Conservation (phyloP, 2,888 invertebrate genomes). For the Paralinhomoeus sp. region DNA sequence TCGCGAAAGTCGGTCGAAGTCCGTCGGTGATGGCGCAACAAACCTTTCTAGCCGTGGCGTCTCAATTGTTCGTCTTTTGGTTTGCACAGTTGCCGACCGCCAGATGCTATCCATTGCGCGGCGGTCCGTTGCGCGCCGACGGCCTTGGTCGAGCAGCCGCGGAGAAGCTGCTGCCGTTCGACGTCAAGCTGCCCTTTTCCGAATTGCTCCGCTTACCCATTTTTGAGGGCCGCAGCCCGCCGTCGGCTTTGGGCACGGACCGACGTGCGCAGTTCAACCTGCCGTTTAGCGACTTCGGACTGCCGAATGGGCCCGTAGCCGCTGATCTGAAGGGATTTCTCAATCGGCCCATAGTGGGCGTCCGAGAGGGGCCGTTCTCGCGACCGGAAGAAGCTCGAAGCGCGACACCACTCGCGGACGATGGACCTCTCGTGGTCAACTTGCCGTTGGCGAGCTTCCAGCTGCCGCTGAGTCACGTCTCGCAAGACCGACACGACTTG, state of each 20-base stretch:
- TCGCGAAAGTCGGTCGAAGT: no score
- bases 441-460: not conserved
- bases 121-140: no score
- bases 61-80: no score
- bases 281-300: not conserved
- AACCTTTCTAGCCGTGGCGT: no score
- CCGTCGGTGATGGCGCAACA: no score
- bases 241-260: not conserved
- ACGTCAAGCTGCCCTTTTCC: slow-evolving; percentile 1
- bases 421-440: not conserved
- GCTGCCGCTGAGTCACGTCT: not conserved
- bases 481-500: not conserved
- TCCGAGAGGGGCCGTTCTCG: not conserved
- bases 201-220: not conserved
- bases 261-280: not conserved
- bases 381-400: no score
- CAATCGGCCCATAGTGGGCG: not conserved
- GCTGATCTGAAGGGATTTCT: not conserved
- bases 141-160: no score
- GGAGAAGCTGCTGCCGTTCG: not conserved
- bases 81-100: no score
- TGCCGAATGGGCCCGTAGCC: not conserved
- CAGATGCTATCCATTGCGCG: no score
- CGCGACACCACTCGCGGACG: no score
- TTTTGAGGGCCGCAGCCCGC: not conserved